Evolutionary conservation across 2,888 invertebrate species (phyloP), one percentile per base, ranked within the genome.

Genomic region (Rhaphigaster nebulosa): DNA sequence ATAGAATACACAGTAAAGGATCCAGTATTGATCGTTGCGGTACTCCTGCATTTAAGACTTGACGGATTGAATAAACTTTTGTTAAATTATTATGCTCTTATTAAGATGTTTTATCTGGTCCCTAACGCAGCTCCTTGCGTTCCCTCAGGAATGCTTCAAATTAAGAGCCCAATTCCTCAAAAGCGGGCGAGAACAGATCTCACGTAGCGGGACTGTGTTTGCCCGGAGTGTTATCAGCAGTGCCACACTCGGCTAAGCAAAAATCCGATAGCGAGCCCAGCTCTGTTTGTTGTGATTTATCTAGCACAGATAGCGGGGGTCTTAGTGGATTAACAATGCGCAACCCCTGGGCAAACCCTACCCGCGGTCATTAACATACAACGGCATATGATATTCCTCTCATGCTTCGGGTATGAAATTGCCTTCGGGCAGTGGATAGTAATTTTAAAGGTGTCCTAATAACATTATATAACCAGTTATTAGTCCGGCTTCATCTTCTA

Each of bases 291-390:
- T 84, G 84, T 84, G 84, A 84, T 84, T 84, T 84, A 84, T 84
- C 84, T 84, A 50, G n/a, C 45, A 13, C 3, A 84, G 84, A 84
- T 84, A 84, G 45, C 84, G 50, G 84, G 84, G 84, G 84, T 84
- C 84, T 84, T 84, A 84, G 84, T 84, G 84, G 84, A 84, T 84
- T 84, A 84, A 84, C 84, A 84, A 84, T 84, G 84, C 41, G 84
- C n/a, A 41, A 84, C 84, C 70, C 84, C 45, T 45, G 45, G n/a
- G 12, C 45, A 45, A 45, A 84, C 84, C 84, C 84, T 84, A 41
- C 23, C 15, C n/a, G 6, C 12, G 3, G 4, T 84, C n/a, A 84
- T 84, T 84, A 84, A 45, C 84, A 84, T 84, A 76, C 20, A 84
- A 13, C 12, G 84, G 80, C 80, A 80, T 84, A 84, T 84, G 84